Evolutionary conservation across 2,888 invertebrate genomes (phyloP), one percentile per base, ranked within the genome.

Genomic region (Heliothis peltigera): DNA sequence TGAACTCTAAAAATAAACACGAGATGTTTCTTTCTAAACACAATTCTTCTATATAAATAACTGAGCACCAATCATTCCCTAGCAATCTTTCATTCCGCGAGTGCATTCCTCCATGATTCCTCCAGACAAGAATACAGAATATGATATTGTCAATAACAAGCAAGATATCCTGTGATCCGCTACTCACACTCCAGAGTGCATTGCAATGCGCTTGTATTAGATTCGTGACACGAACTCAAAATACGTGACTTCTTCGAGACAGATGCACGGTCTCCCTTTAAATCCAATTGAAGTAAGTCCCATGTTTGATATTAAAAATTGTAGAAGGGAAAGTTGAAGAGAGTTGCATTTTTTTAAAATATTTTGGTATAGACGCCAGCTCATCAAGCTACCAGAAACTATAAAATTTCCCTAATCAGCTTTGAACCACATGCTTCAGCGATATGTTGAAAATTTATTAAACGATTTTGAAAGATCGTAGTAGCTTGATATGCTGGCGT

Each of bases 121-220:
- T n/a, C 66, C 32, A 47, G 58, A 28, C 60, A 42, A 43, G 51
- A 17, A 32, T 56, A 25, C 56, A 48, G 4, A 59, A 71, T 52
- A 72, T 57, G 60, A 43, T 17, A 69, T 19, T 49, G 49, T 46
- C 53, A 58, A 62, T 73, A 72, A 46, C 58, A 59, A 64, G 65
- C 52, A 63, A 63, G 55, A 61, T 65, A 61, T 52, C n/a, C 55
- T 68, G 35, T 49, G 59, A 63, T 56, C 56, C 32, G 39, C 39
- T n/a, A 19, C 18, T 10, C 15, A 42, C 28, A 19, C 15, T 7
- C 8, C 32, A 28, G 32, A 48, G 44, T 72, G 69, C 63, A 68
- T 59, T 25, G 47, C 35, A 44, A 67, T 68, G 62, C 58, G 28
- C 32, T 12, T 1, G 18, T 56, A 35, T 46, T 42, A 46, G 4